Evolutionary conservation across 2,888 invertebrate species (phyloP).

Genomic region (Phengaris alcon): DNA sequence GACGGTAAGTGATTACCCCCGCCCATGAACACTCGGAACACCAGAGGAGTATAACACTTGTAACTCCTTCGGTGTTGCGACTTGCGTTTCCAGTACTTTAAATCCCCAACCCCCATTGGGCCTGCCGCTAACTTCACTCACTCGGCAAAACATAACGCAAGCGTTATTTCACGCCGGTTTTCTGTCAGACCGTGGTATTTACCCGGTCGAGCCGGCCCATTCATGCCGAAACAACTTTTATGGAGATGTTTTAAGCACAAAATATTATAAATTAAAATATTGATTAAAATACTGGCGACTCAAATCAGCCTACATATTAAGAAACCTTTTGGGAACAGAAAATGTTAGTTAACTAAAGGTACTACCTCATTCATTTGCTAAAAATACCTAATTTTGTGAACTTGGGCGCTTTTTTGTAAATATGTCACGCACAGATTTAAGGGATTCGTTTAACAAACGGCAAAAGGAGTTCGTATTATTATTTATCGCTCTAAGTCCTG

Average conservation of each 20-base stretch:
- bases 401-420: neutral
- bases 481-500: neutral
- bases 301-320: neutral
- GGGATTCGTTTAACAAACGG: constrained; percentile 5
- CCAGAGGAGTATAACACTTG: too few relatives aligned
- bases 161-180: too few relatives aligned
- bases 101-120: too few relatives aligned
- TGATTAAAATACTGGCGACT: neutral
- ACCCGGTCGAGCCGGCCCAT: too few relatives aligned
- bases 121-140: too few relatives aligned
- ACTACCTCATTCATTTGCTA: constrained; percentile 1
- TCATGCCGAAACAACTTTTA: too few relatives aligned
- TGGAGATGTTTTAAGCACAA: neutral
- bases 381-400: neutral
- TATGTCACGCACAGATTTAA: constrained; percentile 7
- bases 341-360: neutral
- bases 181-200: too few relatives aligned
- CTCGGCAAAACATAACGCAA: too few relatives aligned
- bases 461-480: neutral
- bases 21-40: too few relatives aligned
- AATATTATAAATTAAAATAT: neutral
- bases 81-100: too few relatives aligned
- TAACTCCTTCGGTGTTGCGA: too few relatives aligned
- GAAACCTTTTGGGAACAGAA: neutral
- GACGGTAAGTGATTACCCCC: too few relatives aligned